A percentile compares a stretch with the other conserved stretches of the same genome.
These are phyloP conservation scores for Drosophila anomelani DNA, from an alignment of 2,888 invertebrate genomes.

Conservation along the genomic window DNA sequence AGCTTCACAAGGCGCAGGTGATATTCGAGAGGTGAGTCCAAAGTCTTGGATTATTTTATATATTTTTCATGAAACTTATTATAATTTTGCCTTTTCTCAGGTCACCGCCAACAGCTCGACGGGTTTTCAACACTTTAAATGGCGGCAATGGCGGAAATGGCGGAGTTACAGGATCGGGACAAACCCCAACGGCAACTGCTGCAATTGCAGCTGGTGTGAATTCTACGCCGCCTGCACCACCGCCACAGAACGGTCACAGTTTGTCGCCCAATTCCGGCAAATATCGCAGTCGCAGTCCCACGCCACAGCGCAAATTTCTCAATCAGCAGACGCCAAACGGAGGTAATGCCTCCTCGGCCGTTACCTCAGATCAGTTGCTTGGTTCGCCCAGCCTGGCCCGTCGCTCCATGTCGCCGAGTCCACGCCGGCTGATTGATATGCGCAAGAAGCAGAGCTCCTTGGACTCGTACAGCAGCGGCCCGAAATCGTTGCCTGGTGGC, in stretches of 20 bases:
- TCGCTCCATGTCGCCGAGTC: constrained; percentile 85
- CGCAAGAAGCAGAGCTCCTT: constrained; percentile 83
- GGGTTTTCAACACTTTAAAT: constrained; percentile 69
- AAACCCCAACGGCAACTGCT: not conserved
- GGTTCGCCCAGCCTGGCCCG: constrained; percentile 78
- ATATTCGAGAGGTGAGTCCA: constrained; percentile 91
- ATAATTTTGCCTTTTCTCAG: constrained; percentile 52
- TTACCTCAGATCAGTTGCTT: constrained; percentile 30
- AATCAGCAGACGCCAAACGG: constrained; percentile 60
- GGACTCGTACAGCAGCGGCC: constrained; percentile 73
- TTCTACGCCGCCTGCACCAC: not conserved
- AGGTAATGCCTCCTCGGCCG: constrained; percentile 3
- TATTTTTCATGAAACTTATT: too few species aligned
- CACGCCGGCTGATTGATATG: constrained; percentile 82
- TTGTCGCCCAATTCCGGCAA: constrained; percentile 77
- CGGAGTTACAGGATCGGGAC: not conserved
- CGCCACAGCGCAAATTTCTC: constrained; percentile 85
- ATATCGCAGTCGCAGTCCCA: constrained; percentile 86
- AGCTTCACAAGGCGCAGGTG: constrained; percentile 93
- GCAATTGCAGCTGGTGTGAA: constrained; percentile 11
- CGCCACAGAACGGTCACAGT: constrained; percentile 26
- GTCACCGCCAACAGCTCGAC: constrained; percentile 84
- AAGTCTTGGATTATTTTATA: too few species aligned
- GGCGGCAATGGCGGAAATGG: constrained; percentile 25
- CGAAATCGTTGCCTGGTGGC: constrained; percentile 72